These are phyloP conservation scores for Bimastos eiseni DNA, from an alignment of 2,888 invertebrate genomes.

Conservation along the genomic window DNA sequence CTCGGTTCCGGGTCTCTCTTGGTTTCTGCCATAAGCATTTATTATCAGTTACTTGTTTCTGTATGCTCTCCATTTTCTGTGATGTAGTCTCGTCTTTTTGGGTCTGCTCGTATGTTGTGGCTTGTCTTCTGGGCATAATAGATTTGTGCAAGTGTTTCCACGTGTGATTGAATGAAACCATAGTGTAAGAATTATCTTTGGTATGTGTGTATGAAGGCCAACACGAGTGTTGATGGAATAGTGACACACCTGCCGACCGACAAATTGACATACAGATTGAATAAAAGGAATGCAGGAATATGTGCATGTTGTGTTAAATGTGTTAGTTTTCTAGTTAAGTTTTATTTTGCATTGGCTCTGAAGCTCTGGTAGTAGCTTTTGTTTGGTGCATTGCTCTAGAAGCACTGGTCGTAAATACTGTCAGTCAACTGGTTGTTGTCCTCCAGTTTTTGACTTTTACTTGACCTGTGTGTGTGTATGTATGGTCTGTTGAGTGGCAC, in stretches of 20 bases:
- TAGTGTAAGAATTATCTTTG: not conserved
- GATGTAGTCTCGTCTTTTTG: no score
- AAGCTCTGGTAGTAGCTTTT: not conserved
- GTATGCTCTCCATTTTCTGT: no score
- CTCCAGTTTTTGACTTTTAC: not conserved
- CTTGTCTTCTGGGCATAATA: no score
- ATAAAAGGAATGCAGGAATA: not conserved
- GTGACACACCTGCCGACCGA: not conserved
- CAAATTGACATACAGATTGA: not conserved
- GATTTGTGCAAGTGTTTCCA: no score
- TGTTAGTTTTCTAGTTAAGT: no score
- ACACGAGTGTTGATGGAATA: not conserved
- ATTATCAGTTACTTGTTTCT: no score
- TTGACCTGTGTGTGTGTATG: not conserved
- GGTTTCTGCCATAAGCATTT: no score
- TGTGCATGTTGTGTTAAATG: not conserved
- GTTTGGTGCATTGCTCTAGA: not conserved
- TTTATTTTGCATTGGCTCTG: not conserved
- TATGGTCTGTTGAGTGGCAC: not conserved
- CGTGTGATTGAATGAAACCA: not conserved
- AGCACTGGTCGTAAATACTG: not conserved
- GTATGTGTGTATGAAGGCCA: not conserved
- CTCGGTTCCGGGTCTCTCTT: no score
- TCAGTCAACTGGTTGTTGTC: no score
- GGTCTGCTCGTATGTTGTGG: no score